A percentile compares a stretch with the other conserved stretches of the same genome.
These are phyloP conservation scores for Homarus americanus DNA, from an alignment of 1,140 invertebrate species.

Conservation along the genomic window DNA sequence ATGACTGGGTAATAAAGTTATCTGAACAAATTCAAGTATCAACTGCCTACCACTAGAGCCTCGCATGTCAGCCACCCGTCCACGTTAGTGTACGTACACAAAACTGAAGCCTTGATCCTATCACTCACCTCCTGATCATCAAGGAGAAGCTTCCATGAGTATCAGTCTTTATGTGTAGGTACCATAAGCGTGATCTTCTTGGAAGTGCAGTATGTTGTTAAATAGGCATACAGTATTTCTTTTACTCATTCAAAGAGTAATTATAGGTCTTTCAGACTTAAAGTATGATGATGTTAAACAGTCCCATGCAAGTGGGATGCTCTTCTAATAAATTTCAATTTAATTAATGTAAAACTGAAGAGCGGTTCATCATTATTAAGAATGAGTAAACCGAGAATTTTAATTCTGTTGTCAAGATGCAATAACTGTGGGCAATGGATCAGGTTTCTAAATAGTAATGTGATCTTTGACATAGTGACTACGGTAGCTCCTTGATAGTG, in stretches of 20 bases:
- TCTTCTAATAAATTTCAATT: not conserved
- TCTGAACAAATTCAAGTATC: conserved; percentile 22
- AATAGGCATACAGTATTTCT: not conserved
- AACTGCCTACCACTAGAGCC: conserved; percentile 44
- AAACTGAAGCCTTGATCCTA: conserved; percentile 36
- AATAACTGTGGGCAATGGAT: conserved; percentile 19
- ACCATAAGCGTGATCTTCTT: not conserved
- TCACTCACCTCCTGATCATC: conserved; percentile 8
- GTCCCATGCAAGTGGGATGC: not conserved
- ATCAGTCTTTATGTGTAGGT: conserved; percentile 19
- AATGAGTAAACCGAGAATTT: not conserved
- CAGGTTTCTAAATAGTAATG: conserved; percentile 54
- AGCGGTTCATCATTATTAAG: not conserved
- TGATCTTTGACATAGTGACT: conserved; percentile 59
- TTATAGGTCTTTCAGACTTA: not conserved
- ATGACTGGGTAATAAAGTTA: conserved; percentile 11
- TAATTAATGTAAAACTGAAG: not conserved
- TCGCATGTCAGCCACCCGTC: conserved; percentile 46
- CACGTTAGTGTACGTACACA: conserved; percentile 53
- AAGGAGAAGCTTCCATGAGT: not conserved
- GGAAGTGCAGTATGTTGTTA: conserved; percentile 1
- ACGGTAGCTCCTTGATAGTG: conserved; percentile 47
- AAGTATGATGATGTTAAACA: not conserved
- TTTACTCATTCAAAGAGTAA: conserved; percentile 9
- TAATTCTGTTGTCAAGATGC: not conserved